Conservation (phyloP, 2,888 invertebrate species). For the Pecten maximus region DNA sequence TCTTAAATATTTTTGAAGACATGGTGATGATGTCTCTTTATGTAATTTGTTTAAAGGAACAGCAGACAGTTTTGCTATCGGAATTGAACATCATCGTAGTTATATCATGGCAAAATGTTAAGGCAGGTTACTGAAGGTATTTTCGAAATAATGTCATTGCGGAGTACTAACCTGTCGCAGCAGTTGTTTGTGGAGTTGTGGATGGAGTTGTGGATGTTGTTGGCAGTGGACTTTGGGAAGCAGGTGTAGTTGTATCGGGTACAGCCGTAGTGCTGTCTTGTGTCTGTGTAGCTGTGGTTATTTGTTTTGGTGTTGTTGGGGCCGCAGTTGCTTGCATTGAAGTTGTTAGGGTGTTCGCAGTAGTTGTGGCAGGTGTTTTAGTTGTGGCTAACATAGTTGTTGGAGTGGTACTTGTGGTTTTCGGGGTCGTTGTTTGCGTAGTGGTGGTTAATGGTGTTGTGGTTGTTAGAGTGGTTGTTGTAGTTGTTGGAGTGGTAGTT, state of each 20-base stretch:
- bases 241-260: slow-evolving; percentile 6
- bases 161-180: background rate
- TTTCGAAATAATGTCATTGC: too few relatives aligned
- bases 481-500: background rate
- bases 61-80: too few relatives aligned
- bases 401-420: slow-evolving; percentile 38
- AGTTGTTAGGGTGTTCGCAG: slow-evolving; percentile 19
- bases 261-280: background rate
- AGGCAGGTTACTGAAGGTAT: too few relatives aligned
- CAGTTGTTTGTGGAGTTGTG: slow-evolving; percentile 14
- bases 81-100: too few relatives aligned
- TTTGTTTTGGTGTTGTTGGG: slow-evolving; percentile 36
- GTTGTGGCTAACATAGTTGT: slow-evolving; percentile 22
- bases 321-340: background rate
- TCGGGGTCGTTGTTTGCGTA: slow-evolving; percentile 36
- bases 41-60: too few relatives aligned
- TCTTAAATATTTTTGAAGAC: too few relatives aligned
- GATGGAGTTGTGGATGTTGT: background rate
- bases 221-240: background rate
- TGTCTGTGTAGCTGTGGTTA: slow-evolving; percentile 23
- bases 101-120: too few relatives aligned
- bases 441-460: slow-evolving; percentile 41
- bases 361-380: background rate
- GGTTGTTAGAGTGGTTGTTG: slow-evolving; percentile 16
- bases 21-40: too few relatives aligned